Evolutionary conservation across 2,888 invertebrate genomes (phyloP).

Genomic region (Macaria liturata): DNA sequence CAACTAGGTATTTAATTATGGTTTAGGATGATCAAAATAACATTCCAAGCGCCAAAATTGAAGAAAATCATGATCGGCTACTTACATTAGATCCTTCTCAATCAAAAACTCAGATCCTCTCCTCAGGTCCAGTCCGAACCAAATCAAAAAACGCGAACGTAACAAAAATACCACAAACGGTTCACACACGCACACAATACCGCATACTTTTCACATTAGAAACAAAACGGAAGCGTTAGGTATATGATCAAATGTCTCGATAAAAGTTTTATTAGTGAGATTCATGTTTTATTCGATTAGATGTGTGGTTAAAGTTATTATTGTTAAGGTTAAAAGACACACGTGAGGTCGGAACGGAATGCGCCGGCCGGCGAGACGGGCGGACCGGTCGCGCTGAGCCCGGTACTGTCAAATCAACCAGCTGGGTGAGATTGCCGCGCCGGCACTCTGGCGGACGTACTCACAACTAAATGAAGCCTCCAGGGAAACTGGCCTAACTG

Average conservation of each 20-base stretch:
- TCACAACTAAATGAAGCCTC: slow-evolving; percentile 63
- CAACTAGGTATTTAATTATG: too few species aligned
- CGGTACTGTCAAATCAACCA: slow-evolving; percentile 68
- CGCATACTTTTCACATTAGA: slow-evolving; percentile 63
- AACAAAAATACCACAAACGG: slow-evolving; percentile 71
- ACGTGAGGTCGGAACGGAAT: slow-evolving; percentile 62
- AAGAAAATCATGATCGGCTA: too few species aligned
- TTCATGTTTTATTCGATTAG: slow-evolving; percentile 38
- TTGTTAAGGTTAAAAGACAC: slow-evolving; percentile 59
- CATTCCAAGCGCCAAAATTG: too few species aligned
- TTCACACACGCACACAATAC: slow-evolving; percentile 64
- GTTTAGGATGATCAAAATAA: too few species aligned
- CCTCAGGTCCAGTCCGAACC: slow-evolving; percentile 48
- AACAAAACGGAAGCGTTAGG: slow-evolving; percentile 48
- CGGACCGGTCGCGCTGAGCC: slow-evolving; percentile 62
- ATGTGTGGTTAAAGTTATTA: slow-evolving; percentile 38
- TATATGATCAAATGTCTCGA: slow-evolving; percentile 15
- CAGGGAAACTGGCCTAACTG: slow-evolving; percentile 46
- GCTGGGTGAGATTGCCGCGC: slow-evolving; percentile 60
- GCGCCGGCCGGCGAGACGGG: slow-evolving; percentile 50
- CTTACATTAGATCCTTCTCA: not conserved
- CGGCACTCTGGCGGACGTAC: slow-evolving; percentile 72
- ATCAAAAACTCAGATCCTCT: slow-evolving; percentile 37
- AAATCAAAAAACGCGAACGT: slow-evolving; percentile 54
- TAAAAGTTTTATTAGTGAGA: slow-evolving; percentile 18